A percentile compares a stretch with the other conserved stretches of the same genome.
phyloP scores from a whole-genome alignment of 2,888 invertebrate species.

The Cephalotes varians region DNA sequence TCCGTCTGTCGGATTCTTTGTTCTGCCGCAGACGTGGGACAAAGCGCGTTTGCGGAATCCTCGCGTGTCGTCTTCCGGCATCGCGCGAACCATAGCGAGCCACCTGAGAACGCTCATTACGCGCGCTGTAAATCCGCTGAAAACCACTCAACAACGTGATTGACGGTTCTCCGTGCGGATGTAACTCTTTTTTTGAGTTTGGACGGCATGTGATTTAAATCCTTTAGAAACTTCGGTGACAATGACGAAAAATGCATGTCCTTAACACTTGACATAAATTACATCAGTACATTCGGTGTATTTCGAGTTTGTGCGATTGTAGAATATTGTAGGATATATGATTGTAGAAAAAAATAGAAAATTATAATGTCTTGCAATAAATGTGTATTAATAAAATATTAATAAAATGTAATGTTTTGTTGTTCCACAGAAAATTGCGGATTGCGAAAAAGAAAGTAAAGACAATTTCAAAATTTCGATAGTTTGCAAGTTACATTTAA shows the following conservation, averaged over 20 bases:
- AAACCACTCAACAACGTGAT: slow-evolving; percentile 20
- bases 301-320: neutral
- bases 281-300: neutral
- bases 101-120: slow-evolving; percentile 37
- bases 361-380: neutral
- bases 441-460: neutral
- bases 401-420: neutral
- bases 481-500: neutral
- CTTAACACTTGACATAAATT: neutral
- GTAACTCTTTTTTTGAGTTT: neutral
- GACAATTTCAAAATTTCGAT: neutral
- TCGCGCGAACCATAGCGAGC: slow-evolving; percentile 20
- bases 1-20: slow-evolving; percentile 5
- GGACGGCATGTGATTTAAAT: slow-evolving; percentile 15
- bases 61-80: slow-evolving; percentile 21
- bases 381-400: neutral
- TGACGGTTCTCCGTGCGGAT: slow-evolving; percentile 15
- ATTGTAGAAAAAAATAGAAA: neutral
- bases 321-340: neutral
- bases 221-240: neutral
- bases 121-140: slow-evolving; percentile 1
- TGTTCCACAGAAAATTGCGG: neutral
- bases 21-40: neutral
- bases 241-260: neutral
- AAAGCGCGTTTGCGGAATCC: neutral